These are phyloP conservation scores for Chelonia mydas DNA, from an alignment of 2,797 vertebrate species.

Conservation along the genomic window DNA sequence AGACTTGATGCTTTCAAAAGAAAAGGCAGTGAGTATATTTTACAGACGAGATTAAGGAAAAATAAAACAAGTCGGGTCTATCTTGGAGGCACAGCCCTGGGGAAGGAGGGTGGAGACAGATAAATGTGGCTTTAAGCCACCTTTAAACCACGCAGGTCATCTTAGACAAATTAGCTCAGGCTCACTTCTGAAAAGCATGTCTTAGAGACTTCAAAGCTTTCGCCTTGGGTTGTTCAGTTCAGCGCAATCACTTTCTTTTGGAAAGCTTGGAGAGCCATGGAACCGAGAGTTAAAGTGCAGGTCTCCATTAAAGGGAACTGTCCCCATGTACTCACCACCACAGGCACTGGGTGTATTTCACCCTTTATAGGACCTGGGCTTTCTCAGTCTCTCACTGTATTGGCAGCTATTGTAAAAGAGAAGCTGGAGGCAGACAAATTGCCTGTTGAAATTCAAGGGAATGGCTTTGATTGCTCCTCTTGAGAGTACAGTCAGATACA, in stretches of 20 bases:
- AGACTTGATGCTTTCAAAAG: background rate
- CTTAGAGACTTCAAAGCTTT: background rate
- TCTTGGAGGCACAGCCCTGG: background rate
- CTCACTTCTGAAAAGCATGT: background rate
- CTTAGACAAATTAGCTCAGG: background rate
- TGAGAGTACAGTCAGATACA: background rate
- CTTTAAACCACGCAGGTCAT: too few relatives aligned
- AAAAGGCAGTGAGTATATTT: background rate
- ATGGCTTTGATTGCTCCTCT: background rate
- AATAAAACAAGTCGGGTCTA: background rate
- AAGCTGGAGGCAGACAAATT: background rate
- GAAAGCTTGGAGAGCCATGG: background rate
- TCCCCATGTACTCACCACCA: accelerated
- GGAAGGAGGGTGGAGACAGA: background rate
- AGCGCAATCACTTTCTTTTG: accelerated
- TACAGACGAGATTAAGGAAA: background rate
- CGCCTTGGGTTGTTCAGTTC: background rate
- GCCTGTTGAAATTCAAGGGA: background rate
- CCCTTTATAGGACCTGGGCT: background rate
- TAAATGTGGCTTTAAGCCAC: too few relatives aligned
- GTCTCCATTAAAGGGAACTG: background rate
- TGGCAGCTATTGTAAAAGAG: background rate
- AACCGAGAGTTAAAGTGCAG: background rate
- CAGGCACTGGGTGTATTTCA: accelerated
- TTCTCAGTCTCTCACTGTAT: accelerated